Conservation (phyloP, 2,113 vertebrate species). For the Strix uralensis region DNA sequence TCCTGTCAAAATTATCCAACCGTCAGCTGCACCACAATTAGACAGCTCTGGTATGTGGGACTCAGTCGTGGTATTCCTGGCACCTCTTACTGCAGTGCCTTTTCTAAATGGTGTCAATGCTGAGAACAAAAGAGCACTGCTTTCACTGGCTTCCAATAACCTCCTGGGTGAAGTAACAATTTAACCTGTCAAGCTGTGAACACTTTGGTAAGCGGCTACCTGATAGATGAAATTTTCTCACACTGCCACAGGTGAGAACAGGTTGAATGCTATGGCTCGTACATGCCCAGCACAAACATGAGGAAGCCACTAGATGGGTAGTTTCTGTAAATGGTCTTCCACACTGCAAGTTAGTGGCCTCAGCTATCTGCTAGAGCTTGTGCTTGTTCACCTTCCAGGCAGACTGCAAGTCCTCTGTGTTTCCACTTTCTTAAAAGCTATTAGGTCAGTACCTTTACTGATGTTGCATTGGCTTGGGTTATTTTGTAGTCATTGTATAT, state of each 20-base stretch:
- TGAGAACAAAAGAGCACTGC: background rate
- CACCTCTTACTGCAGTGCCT: background rate
- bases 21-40: background rate
- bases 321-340: background rate
- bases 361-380: background rate
- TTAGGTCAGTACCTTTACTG: background rate
- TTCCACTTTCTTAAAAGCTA: background rate
- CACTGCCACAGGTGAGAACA: background rate
- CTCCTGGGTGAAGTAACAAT: background rate
- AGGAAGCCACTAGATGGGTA: background rate
- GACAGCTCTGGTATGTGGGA: background rate
- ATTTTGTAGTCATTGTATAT: background rate
- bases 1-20: background rate
- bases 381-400: background rate
- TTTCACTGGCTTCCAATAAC: background rate
- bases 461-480: rapidly evolving
- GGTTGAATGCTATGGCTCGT: rapidly evolving
- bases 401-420: background rate
- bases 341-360: background rate
- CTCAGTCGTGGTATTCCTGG: background rate
- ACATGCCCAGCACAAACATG: background rate
- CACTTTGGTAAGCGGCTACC: background rate
- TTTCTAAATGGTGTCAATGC: background rate
- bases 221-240: background rate
- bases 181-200: background rate